Conservation (phyloP, 2,888 invertebrate species). For the Helobdella robusta region DNA sequence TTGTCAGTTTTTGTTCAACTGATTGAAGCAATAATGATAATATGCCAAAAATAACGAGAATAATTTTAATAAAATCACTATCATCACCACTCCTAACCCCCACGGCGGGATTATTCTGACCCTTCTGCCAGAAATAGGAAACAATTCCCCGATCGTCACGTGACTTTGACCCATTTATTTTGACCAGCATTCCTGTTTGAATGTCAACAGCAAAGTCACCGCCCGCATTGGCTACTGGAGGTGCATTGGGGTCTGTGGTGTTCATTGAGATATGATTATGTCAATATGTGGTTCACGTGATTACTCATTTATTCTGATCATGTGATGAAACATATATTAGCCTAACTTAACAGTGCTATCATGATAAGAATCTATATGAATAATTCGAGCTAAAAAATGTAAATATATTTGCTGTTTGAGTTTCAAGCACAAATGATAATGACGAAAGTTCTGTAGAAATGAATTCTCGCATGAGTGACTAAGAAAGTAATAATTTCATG, state of each 20-base stretch:
- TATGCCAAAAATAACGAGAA: no score
- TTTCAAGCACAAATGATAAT: no score
- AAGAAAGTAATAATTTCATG: no score
- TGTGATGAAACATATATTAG: neutral
- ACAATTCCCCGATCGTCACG: constrained; percentile 77
- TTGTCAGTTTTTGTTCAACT: no score
- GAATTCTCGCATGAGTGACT: no score
- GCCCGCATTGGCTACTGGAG: constrained; percentile 79
- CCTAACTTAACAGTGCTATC: neutral
- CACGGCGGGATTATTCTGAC: constrained; percentile 64
- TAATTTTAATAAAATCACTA: no score
- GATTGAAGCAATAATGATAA: no score
- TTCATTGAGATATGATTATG: neutral
- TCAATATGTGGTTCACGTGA: neutral
- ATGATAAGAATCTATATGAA: neutral
- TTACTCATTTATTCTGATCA: no score
- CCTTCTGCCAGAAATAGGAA: constrained; percentile 71
- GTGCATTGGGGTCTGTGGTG: constrained; percentile 69
- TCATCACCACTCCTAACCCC: constrained; percentile 52
- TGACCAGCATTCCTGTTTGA: constrained; percentile 55
- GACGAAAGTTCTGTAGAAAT: no score
- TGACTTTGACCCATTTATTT: constrained; percentile 73
- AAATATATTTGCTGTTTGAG: no score
- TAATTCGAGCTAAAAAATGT: no score
- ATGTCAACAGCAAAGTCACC: constrained; percentile 69